These are phyloP conservation scores for Apamea sordens DNA, from an alignment of 2,888 invertebrate species.

Conservation along the genomic window DNA sequence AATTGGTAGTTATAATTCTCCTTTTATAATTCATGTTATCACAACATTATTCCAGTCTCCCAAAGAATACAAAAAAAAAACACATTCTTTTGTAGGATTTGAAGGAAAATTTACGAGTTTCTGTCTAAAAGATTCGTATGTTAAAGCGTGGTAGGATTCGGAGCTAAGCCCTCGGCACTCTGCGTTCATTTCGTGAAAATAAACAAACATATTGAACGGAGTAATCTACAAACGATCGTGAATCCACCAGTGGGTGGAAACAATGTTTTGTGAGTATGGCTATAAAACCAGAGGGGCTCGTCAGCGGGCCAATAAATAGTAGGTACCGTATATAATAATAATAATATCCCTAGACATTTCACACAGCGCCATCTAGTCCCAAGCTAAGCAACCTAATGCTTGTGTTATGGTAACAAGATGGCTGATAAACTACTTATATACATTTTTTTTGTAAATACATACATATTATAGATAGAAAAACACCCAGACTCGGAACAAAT, in stretches of 20 bases:
- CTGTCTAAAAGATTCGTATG: slow-evolving; percentile 49
- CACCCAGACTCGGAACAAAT: too few relatives aligned
- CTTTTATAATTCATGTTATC: too few relatives aligned
- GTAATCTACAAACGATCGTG: slow-evolving; percentile 68
- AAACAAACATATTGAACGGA: slow-evolving; percentile 64
- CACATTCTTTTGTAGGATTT: slow-evolving; percentile 35
- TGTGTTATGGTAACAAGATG: too few relatives aligned
- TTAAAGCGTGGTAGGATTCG: slow-evolving; percentile 40
- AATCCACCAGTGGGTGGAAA: slow-evolving; percentile 61
- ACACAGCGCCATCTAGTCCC: too few relatives aligned
- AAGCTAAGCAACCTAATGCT: too few relatives aligned
- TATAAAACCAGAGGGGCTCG: slow-evolving; percentile 9
- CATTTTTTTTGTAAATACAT: too few relatives aligned
- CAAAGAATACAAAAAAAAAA: not conserved
- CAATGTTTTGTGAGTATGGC: slow-evolving; percentile 58
- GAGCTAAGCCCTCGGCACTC: slow-evolving; percentile 49
- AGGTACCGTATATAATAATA: too few relatives aligned
- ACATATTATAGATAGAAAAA: too few relatives aligned
- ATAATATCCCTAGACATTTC: too few relatives aligned
- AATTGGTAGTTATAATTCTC: not conserved
- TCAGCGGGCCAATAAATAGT: not conserved
- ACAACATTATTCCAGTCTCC: not conserved
- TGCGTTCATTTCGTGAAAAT: slow-evolving; percentile 61
- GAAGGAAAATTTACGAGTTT: slow-evolving; percentile 55
- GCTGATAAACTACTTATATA: too few relatives aligned